Evolutionary conservation across 2,797 vertebrate genomes (phyloP).

Genomic region (Mionectes olivaceus): DNA sequence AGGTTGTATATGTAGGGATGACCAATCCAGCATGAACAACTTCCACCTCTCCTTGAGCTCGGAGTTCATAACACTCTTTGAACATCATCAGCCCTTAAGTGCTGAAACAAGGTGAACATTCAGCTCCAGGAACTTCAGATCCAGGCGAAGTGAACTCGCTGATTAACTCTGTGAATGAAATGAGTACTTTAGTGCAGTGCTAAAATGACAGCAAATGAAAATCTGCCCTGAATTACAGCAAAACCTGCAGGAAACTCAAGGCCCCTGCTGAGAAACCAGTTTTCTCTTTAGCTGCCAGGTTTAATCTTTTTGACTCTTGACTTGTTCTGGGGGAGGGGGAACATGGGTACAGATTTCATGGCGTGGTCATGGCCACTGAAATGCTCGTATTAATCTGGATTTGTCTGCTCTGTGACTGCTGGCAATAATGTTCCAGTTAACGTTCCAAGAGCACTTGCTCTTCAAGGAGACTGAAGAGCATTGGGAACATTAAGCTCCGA

Average conservation of each 20-base stretch:
- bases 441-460: neutral
- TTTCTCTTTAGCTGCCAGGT: neutral
- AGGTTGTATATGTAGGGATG: neutral
- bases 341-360: neutral
- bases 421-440: neutral
- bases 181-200: neutral
- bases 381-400: conserved; percentile 31
- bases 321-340: neutral
- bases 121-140: neutral
- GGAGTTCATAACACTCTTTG: neutral
- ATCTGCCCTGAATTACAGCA: neutral
- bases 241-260: conserved; percentile 5
- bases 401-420: conserved; percentile 7
- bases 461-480: conserved; percentile 53
- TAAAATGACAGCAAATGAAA: neutral
- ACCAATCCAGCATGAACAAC: neutral
- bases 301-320: neutral
- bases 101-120: neutral
- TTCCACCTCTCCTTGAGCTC: neutral
- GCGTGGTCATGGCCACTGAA: neutral
- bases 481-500: conserved; percentile 46
- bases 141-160: neutral
- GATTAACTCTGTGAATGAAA: conserved; percentile 2
- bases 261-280: neutral
- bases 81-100: neutral